phyloP scores from a whole-genome alignment of 1,140 invertebrate species.

The Musca vetustissima region DNA sequence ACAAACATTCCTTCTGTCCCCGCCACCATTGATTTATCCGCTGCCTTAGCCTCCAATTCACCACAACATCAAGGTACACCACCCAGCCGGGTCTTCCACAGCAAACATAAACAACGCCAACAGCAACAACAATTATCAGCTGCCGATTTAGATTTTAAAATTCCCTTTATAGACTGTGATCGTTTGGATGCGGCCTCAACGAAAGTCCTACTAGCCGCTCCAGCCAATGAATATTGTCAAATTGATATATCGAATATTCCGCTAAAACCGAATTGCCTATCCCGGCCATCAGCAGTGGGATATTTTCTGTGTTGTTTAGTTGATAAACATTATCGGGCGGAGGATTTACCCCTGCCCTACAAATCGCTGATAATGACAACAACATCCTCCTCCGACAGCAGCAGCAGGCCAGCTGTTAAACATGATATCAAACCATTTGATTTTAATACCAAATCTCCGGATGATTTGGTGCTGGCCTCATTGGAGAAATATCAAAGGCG shows the following conservation, averaged over 20 bases:
- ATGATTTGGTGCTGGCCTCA: conserved; percentile 42
- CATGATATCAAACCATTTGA: conserved; percentile 38
- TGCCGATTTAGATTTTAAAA: conserved; percentile 39
- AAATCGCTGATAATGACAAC: too few species aligned
- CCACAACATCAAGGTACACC: conserved; percentile 25
- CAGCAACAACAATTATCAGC: not conserved
- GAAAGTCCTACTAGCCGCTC: not conserved
- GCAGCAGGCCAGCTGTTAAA: conserved; percentile 4
- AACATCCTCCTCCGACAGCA: not conserved
- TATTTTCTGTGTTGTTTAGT: conserved; percentile 12
- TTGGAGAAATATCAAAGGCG: conserved; percentile 23
- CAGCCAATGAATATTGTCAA: conserved; percentile 20
- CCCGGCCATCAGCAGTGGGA: conserved; percentile 21
- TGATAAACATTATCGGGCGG: conserved; percentile 14
- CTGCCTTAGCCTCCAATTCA: conserved; percentile 33
- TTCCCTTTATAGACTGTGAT: conserved; percentile 48
- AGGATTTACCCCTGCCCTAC: not conserved
- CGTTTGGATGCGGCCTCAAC: not conserved
- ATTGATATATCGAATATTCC: not conserved
- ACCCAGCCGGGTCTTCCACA: not conserved
- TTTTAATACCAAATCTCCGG: conserved; percentile 47
- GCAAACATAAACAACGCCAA: not conserved
- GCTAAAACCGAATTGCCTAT: not conserved
- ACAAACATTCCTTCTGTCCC: too few species aligned
- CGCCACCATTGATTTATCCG: not conserved